Evolutionary conservation across 1,140 invertebrate species (phyloP).

Genomic region (Sycophila sp.): DNA sequence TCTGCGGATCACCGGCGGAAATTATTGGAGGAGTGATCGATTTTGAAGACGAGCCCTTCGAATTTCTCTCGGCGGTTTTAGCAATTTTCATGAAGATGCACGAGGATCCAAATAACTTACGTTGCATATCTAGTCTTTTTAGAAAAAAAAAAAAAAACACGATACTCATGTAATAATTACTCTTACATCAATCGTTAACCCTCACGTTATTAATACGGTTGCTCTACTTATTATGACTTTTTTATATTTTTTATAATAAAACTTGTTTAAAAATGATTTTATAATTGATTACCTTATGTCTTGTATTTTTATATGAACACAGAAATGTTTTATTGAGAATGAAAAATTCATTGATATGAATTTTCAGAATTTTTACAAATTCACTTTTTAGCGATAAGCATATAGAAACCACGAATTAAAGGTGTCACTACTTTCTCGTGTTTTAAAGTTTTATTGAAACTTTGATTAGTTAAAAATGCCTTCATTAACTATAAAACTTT

Average conservation of each 20-base stretch:
- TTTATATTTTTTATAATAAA: constrained; percentile 33
- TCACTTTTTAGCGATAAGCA: too few species aligned
- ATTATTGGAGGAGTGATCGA: neutral
- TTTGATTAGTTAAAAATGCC: too few species aligned
- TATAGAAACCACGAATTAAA: too few species aligned
- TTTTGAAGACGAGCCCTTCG: neutral
- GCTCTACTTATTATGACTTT: neutral
- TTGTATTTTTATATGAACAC: too few species aligned
- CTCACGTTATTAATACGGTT: constrained; percentile 1
- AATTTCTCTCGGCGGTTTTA: constrained; percentile 38
- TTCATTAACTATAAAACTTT: too few species aligned
- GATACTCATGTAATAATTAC: constrained; percentile 3
- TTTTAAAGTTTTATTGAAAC: too few species aligned
- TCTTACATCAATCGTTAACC: constrained; percentile 32
- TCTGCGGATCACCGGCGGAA: neutral
- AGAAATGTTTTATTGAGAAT: too few species aligned
- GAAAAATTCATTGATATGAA: too few species aligned
- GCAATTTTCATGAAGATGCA: constrained; percentile 26
- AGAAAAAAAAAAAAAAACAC: constrained; percentile 20
- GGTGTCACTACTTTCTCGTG: too few species aligned
- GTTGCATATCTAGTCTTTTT: constrained; percentile 48
- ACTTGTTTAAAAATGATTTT: constrained; percentile 5
- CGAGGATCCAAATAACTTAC: constrained; percentile 40
- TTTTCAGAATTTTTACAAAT: too few species aligned
- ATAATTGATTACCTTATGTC: too few species aligned